phyloP scores from a whole-genome alignment of 2,888 invertebrate genomes.

The Epicampocera succincta region DNA sequence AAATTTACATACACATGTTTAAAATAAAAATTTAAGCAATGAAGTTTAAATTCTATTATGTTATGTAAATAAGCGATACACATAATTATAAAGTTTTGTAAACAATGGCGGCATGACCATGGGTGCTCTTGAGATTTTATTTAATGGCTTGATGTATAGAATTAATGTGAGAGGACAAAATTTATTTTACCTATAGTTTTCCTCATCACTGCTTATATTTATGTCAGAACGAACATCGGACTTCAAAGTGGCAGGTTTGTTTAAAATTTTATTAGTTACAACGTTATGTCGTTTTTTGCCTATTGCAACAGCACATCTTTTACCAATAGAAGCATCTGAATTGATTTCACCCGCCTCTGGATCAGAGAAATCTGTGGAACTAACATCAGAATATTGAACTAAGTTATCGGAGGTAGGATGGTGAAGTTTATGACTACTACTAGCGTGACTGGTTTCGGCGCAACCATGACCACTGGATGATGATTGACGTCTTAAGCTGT shows the following conservation, averaged over 20 bases:
- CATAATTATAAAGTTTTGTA: not conserved
- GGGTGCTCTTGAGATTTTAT: constrained; percentile 7
- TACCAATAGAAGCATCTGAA: constrained; percentile 72
- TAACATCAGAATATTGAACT: constrained; percentile 94
- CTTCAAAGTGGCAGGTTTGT: constrained; percentile 50
- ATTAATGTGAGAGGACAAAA: not conserved
- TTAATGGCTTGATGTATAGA: not conserved
- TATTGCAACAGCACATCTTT: constrained; percentile 17
- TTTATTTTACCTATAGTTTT: constrained; percentile 74
- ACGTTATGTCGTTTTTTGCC: constrained; percentile 50
- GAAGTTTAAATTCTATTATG: too few species aligned
- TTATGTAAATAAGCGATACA: not conserved
- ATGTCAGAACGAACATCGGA: constrained; percentile 49
- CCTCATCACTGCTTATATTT: constrained; percentile 73
- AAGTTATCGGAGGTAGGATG: constrained; percentile 70
- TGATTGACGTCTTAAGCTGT: constrained; percentile 69
- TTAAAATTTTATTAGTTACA: constrained; percentile 32
- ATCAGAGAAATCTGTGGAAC: constrained; percentile 94
- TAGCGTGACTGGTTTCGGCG: constrained; percentile 19
- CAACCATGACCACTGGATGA: constrained; percentile 66
- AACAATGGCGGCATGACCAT: not conserved
- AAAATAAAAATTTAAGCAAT: too few species aligned
- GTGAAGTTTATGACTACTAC: constrained; percentile 48
- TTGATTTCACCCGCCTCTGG: constrained; percentile 95
- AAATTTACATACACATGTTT: too few species aligned